Conservation (phyloP, 2,888 invertebrate species). For the Sthenelais limicola region DNA sequence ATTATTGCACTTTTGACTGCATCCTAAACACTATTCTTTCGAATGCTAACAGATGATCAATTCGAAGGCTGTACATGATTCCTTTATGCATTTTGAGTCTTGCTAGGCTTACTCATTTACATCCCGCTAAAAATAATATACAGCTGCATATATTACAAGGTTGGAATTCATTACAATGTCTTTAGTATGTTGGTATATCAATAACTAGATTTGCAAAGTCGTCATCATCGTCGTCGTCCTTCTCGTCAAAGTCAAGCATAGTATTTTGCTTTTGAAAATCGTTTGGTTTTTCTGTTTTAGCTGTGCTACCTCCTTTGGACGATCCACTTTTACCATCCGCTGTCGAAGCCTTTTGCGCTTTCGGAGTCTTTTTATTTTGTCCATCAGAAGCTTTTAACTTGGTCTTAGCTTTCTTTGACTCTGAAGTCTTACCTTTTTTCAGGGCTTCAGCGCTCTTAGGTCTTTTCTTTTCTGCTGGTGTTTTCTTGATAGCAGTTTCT, state of each 20-base stretch:
- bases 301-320: not conserved
- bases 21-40: too few species aligned
- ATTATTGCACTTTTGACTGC: too few species aligned
- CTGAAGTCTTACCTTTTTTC: not conserved
- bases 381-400: slow-evolving; percentile 4
- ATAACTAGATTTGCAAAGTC: slow-evolving; percentile 39
- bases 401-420: not conserved
- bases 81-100: too few species aligned
- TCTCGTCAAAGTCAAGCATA: slow-evolving; percentile 44
- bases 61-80: too few species aligned
- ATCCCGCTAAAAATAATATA: too few species aligned
- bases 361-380: not conserved
- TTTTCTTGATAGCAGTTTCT: not conserved
- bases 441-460: not conserved
- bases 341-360: not conserved
- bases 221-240: slow-evolving; percentile 35
- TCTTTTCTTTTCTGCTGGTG: not conserved
- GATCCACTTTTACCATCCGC: not conserved
- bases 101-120: too few species aligned
- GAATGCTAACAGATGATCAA: too few species aligned
- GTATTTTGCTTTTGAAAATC: not conserved
- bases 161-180: too few species aligned
- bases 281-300: not conserved
- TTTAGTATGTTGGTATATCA: slow-evolving; percentile 37
- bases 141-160: too few species aligned